These are phyloP conservation scores for Rhodinocichla rosea DNA, from an alignment of 2,113 vertebrate species.

Conservation along the genomic window DNA sequence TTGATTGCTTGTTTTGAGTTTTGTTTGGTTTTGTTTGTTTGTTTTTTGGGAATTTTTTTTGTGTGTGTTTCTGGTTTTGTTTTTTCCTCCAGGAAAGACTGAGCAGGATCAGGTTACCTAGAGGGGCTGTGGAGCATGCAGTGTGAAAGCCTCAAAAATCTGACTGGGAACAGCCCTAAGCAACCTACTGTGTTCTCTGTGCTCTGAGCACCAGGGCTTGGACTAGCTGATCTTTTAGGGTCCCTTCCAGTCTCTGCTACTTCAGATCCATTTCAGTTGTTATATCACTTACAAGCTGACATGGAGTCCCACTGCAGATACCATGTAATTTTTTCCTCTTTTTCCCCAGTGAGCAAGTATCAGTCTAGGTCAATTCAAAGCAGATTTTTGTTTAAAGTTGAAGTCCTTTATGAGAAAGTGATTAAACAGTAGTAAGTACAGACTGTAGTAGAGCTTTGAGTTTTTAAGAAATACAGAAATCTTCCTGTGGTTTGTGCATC, in stretches of 20 bases:
- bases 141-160: background rate
- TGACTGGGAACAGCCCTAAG: background rate
- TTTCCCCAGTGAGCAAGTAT: background rate
- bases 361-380: background rate
- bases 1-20: no score
- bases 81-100: background rate
- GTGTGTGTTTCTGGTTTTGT: background rate
- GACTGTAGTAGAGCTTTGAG: background rate
- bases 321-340: background rate
- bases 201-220: background rate
- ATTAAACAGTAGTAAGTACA: background rate
- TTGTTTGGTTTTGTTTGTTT: background rate
- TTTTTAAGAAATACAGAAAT: background rate
- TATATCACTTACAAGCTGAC: background rate
- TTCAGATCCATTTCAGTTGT: background rate
- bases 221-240: background rate
- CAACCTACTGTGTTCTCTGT: background rate
- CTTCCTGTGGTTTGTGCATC: background rate
- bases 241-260: background rate
- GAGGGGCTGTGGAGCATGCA: background rate
- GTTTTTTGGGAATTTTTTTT: no score
- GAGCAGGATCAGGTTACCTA: background rate
- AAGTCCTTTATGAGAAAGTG: background rate
- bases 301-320: background rate
- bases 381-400: background rate